These are phyloP conservation scores for Brotula barbata DNA, from an alignment of 2,797 vertebrate species.

Conservation along the genomic window DNA sequence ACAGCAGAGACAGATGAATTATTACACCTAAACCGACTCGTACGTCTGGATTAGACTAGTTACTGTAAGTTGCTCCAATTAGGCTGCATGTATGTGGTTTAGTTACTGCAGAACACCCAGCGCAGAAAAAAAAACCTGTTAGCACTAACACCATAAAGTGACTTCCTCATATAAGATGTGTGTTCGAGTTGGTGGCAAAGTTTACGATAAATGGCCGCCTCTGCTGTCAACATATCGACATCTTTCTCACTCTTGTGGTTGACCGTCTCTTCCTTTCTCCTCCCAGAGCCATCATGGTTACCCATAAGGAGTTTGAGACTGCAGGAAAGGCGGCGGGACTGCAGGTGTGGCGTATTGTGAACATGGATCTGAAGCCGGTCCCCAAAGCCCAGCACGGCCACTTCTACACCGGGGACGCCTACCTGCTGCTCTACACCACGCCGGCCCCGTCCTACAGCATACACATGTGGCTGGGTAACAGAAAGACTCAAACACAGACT, in stretches of 20 bases:
- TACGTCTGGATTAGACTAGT: no score
- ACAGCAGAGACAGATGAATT: no score
- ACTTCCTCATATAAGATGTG: no score
- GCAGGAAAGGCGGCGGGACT: conserved; percentile 88
- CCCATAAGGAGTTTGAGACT: conserved; percentile 85
- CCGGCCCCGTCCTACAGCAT: conserved; percentile 82
- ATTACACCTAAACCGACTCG: no score
- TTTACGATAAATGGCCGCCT: not conserved
- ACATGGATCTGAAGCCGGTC: conserved; percentile 88
- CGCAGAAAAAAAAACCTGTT: no score
- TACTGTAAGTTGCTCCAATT: no score
- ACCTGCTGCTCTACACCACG: conserved; percentile 88
- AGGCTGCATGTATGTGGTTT: no score
- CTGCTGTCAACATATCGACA: no score
- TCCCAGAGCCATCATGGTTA: conserved; percentile 76
- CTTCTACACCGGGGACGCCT: conserved; percentile 90
- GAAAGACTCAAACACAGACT: not conserved
- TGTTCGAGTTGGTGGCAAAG: no score
- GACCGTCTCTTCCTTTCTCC: not conserved
- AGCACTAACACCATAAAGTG: no score
- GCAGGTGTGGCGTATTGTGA: conserved; percentile 93
- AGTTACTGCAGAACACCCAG: no score
- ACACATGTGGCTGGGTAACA: conserved; percentile 91
- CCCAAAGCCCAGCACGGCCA: conserved; percentile 82
- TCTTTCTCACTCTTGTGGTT: not conserved